These are phyloP conservation scores for Drosophila pullipes DNA, from an alignment of 2,888 invertebrate species.

Conservation along the genomic window DNA sequence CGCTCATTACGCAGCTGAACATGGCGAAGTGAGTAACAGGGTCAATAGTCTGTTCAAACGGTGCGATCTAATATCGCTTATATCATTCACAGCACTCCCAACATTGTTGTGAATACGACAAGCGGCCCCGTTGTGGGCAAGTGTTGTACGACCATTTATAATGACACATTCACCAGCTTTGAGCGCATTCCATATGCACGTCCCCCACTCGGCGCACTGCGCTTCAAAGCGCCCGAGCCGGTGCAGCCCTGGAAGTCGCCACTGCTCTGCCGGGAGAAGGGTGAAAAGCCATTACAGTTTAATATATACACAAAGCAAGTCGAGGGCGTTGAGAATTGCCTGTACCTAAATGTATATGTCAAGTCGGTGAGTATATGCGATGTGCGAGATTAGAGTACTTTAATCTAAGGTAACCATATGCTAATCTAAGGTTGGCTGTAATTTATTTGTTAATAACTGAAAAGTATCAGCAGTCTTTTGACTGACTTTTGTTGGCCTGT, in stretches of 20 bases:
- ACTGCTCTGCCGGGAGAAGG: constrained; percentile 82
- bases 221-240: constrained; percentile 84
- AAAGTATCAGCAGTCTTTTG: not conserved
- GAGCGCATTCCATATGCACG: constrained; percentile 81
- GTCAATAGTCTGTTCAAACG: not conserved
- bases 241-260: constrained; percentile 83
- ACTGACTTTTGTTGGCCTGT: not conserved
- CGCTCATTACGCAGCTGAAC: constrained; percentile 18
- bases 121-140: constrained; percentile 79
- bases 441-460: not conserved
- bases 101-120: constrained; percentile 55
- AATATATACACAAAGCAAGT: constrained; percentile 74
- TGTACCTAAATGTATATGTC: constrained; percentile 86
- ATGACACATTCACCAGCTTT: constrained; percentile 71
- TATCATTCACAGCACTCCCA: constrained; percentile 5
- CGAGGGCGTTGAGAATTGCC: constrained; percentile 86
- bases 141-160: constrained; percentile 65
- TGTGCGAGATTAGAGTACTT: not conserved
- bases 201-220: constrained; percentile 85
- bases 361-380: constrained; percentile 72
- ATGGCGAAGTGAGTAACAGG: constrained; percentile 52
- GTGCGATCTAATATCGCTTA: not conserved
- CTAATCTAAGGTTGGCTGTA: not conserved
- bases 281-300: constrained; percentile 82
- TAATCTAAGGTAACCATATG: not conserved